phyloP scores from a whole-genome alignment of 2,113 vertebrate genomes.

The Laticauda laticaudata region DNA sequence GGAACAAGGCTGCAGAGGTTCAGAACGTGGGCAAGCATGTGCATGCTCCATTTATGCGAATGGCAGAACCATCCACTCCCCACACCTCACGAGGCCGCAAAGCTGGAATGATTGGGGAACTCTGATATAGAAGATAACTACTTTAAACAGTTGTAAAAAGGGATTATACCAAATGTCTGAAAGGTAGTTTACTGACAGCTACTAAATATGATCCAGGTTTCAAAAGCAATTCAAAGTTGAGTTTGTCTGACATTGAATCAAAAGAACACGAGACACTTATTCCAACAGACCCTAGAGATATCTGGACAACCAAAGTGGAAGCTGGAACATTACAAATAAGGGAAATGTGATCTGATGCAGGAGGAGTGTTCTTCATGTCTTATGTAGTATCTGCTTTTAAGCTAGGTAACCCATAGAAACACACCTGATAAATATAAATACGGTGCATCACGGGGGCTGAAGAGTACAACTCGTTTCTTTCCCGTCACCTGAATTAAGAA shows the following conservation, averaged over 20 bases:
- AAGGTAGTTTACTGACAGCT: background rate
- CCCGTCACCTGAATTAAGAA: constrained; percentile 94
- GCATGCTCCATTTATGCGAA: no score
- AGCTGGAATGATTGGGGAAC: background rate
- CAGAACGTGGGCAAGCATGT: background rate
- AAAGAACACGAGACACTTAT: background rate
- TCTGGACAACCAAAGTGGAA: background rate
- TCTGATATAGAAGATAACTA: background rate
- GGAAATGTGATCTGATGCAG: background rate
- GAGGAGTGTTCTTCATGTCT: background rate
- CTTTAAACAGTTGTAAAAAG: background rate
- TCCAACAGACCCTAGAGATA: background rate
- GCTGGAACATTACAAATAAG: no score
- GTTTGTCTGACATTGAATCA: background rate
- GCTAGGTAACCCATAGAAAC: background rate
- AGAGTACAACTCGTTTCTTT: constrained; percentile 84
- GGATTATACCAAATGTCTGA: background rate
- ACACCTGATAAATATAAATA: constrained; percentile 92
- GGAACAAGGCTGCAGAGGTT: background rate
- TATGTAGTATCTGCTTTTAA: background rate
- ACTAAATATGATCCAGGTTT: background rate
- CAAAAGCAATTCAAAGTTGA: background rate
- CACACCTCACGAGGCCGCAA: background rate
- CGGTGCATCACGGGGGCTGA: constrained; percentile 86
- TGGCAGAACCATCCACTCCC: no score